phyloP scores from a whole-genome alignment of 2,888 invertebrate genomes.

The Tetragonisca angustula region DNA sequence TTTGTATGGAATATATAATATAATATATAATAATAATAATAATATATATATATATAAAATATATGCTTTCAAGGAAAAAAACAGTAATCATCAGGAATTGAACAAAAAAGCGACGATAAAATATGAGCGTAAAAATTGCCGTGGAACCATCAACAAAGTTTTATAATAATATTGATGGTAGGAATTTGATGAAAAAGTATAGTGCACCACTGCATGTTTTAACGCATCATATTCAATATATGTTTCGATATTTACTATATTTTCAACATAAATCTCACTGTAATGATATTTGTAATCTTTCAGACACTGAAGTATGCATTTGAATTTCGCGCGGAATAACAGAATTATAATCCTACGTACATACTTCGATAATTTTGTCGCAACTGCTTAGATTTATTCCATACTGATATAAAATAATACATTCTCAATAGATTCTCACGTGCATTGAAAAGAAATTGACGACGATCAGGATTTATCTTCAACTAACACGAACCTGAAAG shows the following conservation, averaged over 20 bases:
- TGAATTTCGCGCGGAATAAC: background rate
- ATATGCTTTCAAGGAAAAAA: background rate
- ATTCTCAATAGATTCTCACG: background rate
- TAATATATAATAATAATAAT: too few relatives aligned
- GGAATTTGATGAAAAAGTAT: background rate
- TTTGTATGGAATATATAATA: too few relatives aligned
- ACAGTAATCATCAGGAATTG: background rate
- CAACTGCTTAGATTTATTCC: background rate
- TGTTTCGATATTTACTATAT: too few relatives aligned
- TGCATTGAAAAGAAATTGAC: background rate
- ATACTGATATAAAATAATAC: background rate
- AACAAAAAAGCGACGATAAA: background rate
- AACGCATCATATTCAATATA: background rate
- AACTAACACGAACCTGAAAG: background rate
- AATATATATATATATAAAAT: too few relatives aligned
- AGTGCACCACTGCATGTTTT: background rate
- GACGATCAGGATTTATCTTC: background rate
- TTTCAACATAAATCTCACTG: too few relatives aligned
- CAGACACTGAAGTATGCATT: background rate
- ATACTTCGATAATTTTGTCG: background rate
- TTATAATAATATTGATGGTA: conserved; percentile 44
- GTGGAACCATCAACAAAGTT: conserved; percentile 65
- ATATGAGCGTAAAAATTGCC: conserved; percentile 65
- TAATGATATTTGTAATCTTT: too few relatives aligned
- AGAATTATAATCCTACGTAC: background rate